Percentiles rank a stretch among this genome's conserved stretches.
These are phyloP conservation scores for Clavelina lepadiformis DNA, from an alignment of 23 tunicate genomes.

Conservation along the genomic window DNA sequence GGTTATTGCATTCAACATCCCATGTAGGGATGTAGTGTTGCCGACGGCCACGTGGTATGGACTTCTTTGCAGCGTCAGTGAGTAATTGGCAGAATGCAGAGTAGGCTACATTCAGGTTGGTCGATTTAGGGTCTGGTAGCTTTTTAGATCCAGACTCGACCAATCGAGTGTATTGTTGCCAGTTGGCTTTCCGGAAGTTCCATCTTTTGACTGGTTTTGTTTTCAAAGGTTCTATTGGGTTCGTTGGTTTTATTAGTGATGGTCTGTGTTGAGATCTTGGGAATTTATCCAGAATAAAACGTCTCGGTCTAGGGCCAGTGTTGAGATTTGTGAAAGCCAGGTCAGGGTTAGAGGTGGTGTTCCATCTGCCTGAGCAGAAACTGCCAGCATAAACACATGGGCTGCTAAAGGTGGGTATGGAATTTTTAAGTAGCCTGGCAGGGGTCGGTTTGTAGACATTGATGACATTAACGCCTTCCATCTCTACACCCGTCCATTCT, in stretches of 20 bases:
- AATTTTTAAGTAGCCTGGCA: conserved; percentile 4
- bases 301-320: conserved; percentile 1
- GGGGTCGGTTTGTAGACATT: background rate
- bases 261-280: conserved; percentile 2
- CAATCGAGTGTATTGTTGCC: too few relatives aligned
- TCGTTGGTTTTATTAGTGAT: background rate
- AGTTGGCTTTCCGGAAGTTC: too few relatives aligned
- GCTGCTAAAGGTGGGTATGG: background rate
- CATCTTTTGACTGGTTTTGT: conserved; percentile 6
- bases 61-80: background rate
- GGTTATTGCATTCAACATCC: background rate
- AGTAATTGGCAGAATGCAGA: conserved; percentile 5
- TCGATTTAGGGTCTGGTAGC: too few relatives aligned
- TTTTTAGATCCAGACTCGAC: too few relatives aligned
- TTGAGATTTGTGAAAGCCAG: background rate
- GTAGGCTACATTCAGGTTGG: too few relatives aligned
- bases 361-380: conserved; percentile 11
- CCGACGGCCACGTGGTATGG: conserved; percentile 11
- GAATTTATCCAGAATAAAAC: too few relatives aligned
- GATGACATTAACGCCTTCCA: background rate
- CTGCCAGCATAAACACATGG: conserved; percentile 2
- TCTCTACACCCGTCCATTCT: conserved; percentile 3
- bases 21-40: background rate
- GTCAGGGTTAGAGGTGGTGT: conserved; percentile 6
- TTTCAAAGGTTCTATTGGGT: conserved; percentile 1